A percentile compares a stretch with the other conserved stretches of the same genome.
These are phyloP conservation scores for Drosophila yooni DNA, from an alignment of 2,888 invertebrate genomes.

Conservation along the genomic window DNA sequence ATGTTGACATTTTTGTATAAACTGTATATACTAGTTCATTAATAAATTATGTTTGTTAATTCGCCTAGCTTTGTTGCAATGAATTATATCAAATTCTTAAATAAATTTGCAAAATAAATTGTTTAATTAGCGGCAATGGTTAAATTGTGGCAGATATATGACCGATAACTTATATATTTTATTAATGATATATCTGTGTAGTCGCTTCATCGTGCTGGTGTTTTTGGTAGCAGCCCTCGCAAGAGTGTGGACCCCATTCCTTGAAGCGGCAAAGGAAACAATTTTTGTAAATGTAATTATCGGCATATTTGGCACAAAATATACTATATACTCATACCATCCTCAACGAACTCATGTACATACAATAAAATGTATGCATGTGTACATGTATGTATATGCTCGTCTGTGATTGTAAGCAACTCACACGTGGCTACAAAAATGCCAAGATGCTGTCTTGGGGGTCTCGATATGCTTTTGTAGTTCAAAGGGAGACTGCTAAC, in stretches of 20 bases:
- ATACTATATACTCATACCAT: conserved; percentile 22
- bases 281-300: conserved; percentile 74
- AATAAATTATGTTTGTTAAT: neutral
- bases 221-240: conserved; percentile 40
- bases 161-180: neutral
- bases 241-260: neutral
- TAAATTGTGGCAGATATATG: neutral
- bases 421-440: conserved; percentile 62
- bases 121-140: neutral
- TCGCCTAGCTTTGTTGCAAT: neutral
- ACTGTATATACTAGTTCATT: neutral
- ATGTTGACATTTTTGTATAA: neutral
- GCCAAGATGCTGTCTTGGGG: conserved; percentile 38
- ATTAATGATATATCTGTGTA: neutral
- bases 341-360: neutral
- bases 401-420: conserved; percentile 32
- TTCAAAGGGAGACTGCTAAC: conserved; percentile 25
- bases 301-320: conserved; percentile 70
- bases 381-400: conserved; percentile 1
- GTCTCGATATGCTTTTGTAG: conserved; percentile 28
- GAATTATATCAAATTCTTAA: neutral
- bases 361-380: conserved; percentile 10
- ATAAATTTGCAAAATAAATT: neutral
- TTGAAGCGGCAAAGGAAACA: conserved; percentile 38
- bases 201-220: neutral